A percentile compares a stretch with the other conserved stretches of the same genome.
phyloP scores from a whole-genome alignment of 2,888 invertebrate species.

The Campoplex capitator region DNA sequence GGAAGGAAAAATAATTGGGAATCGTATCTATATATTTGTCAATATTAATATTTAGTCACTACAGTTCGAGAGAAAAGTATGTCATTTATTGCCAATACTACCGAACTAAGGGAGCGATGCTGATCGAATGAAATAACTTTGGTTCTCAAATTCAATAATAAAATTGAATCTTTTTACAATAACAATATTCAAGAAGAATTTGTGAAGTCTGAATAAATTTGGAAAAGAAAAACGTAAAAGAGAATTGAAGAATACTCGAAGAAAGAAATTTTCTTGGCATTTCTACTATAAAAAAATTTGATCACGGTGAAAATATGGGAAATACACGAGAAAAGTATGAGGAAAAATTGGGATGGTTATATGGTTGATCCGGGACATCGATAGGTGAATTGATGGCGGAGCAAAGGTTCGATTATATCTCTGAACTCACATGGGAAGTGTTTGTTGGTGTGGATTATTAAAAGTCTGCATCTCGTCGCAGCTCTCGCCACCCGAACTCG shows the following conservation, averaged over 20 bases:
- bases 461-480: constrained; percentile 94
- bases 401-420: background rate
- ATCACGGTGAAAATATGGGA: background rate
- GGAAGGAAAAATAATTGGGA: background rate
- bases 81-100: too few relatives aligned
- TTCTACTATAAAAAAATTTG: background rate
- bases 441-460: constrained; percentile 91
- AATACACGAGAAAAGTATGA: background rate
- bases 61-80: too few relatives aligned
- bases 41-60: too few relatives aligned
- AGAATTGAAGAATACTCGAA: background rate
- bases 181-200: too few relatives aligned
- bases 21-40: too few relatives aligned
- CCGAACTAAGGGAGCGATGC: too few relatives aligned
- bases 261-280: background rate
- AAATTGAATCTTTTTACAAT: too few relatives aligned
- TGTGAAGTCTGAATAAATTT: too few relatives aligned
- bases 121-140: too few relatives aligned
- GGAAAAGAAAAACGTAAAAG: background rate
- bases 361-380: background rate
- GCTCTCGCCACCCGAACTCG: constrained; percentile 97
- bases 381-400: background rate
- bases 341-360: background rate
- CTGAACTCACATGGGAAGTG: constrained; percentile 91
- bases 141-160: too few relatives aligned